Conservation (phyloP, 1,140 invertebrate species). For the Linepithema humile region DNA sequence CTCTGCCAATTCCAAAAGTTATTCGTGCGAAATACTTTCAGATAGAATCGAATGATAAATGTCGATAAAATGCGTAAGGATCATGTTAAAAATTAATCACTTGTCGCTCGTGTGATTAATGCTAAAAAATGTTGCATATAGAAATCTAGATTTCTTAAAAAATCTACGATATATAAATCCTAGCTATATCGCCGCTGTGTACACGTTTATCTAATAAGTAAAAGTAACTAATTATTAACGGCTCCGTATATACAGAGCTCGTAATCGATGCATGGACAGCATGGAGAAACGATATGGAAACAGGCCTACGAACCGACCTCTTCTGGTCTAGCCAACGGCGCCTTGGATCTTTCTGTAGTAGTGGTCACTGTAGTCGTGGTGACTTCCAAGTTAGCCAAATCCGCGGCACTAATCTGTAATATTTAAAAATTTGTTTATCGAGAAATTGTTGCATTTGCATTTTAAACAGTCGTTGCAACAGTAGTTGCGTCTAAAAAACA, state of each 20-base stretch:
- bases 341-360: slow-evolving; percentile 82
- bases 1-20: slow-evolving; percentile 21
- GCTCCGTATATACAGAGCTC: slow-evolving; percentile 52
- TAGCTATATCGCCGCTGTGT: slow-evolving; percentile 73
- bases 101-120: slow-evolving; percentile 52
- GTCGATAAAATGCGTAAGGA: slow-evolving; percentile 52
- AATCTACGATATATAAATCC: slow-evolving; percentile 75
- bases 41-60: slow-evolving; percentile 52
- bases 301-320: slow-evolving; percentile 81
- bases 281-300: slow-evolving; percentile 50
- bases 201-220: slow-evolving; percentile 69
- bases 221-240: slow-evolving; percentile 60
- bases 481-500: too few species aligned
- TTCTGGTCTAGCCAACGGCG: slow-evolving; percentile 81
- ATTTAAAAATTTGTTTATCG: slow-evolving; percentile 19
- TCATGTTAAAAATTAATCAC: slow-evolving; percentile 52
- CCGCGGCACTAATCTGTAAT: slow-evolving; percentile 82
- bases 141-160: slow-evolving; percentile 75
- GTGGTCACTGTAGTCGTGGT: slow-evolving; percentile 80
- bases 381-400: slow-evolving; percentile 81
- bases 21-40: slow-evolving; percentile 37
- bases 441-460: too few species aligned
- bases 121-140: slow-evolving; percentile 65
- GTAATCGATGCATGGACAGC: slow-evolving; percentile 54
- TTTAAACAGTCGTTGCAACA: too few species aligned